Base-by-base conservation (phyloP, 1,140 invertebrate species). In the Eriosoma lanigerum region DNA sequence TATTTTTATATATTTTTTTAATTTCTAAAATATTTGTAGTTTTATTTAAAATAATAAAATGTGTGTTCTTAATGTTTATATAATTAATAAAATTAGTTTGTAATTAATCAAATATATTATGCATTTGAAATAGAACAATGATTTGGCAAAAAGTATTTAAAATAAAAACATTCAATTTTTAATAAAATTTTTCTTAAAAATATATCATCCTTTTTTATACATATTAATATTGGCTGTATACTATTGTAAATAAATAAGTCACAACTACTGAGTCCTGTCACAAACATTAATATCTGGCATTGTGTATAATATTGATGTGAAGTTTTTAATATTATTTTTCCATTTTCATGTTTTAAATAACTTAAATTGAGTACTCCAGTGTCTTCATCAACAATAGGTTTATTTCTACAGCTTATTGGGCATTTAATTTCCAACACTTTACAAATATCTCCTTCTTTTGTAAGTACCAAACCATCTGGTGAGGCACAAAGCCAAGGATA, bases 321-420 rank as follows among this genome's bases (percentile, higher is more conserved):
- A 19, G 17, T 52, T n/a, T 52, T 52, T 8, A 52, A 52, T 52
- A 52, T 52, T 52, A 52, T 52, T 52, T 52, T 52, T 52, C 19
- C 50, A 52, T 52, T 52, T 52, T 52, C 50, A 52, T 52, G n/a
- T 52, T 52, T 52, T 52, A 52, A 52, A 52, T 52, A 52, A 52
- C 50, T 52, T 52, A 52, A 52, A 52, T 52, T 52, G 50, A 52
- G 50, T 52, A 52, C 50, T 50, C 50, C 50, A 52, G 50, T 52
- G 17, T 52, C 50, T 6, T 52, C 50, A n/a, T 52, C 19, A 52
- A 52, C 50, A 52, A n/a, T 52, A 52, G 50, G 50, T 52, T 52
- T 52, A 19, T 52, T 52, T 52, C n/a, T 52, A 52, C 50, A 52
- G 50, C 50, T 52, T 52, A 52, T 52, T 52, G 50, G 50, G n/a